These are phyloP conservation scores for Oryctes rhinoceros DNA, from an alignment of 1,140 invertebrate genomes.

Conservation along the genomic window DNA sequence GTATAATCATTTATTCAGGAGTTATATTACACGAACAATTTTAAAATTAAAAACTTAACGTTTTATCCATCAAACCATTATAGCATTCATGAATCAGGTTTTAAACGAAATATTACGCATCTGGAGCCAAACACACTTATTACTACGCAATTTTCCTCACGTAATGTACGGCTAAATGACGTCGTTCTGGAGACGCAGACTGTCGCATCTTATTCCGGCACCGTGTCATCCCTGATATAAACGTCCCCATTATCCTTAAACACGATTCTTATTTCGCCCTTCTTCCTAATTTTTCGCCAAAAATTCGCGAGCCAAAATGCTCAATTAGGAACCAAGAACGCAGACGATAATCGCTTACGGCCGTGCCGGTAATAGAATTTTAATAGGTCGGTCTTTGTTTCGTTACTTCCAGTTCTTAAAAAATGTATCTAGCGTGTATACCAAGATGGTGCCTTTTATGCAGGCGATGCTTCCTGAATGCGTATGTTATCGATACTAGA, in stretches of 20 bases:
- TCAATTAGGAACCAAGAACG: neutral
- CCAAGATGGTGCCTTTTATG: too few relatives aligned
- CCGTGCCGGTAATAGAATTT: neutral
- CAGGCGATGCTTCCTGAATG: too few relatives aligned
- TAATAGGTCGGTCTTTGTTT: neutral
- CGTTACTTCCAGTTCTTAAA: too few relatives aligned
- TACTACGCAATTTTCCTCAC: constrained; percentile 3
- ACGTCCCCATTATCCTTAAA: constrained; percentile 6
- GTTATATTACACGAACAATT: too few relatives aligned
- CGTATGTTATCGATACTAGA: too few relatives aligned
- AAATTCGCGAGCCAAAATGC: neutral
- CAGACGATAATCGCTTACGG: neutral
- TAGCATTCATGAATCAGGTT: too few relatives aligned
- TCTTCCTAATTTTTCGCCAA: neutral
- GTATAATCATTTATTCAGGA: too few relatives aligned
- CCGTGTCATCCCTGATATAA: neutral
- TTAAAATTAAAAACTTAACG: too few relatives aligned
- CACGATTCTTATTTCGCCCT: neutral
- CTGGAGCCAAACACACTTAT: too few relatives aligned
- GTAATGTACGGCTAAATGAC: neutral
- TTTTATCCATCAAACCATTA: too few relatives aligned
- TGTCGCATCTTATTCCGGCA: neutral
- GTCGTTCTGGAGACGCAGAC: neutral
- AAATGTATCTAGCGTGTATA: too few relatives aligned
- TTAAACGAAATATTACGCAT: too few relatives aligned